These are phyloP conservation scores for Periophthalmus magnuspinnatus DNA, from an alignment of 2,797 vertebrate species.

Conservation along the genomic window DNA sequence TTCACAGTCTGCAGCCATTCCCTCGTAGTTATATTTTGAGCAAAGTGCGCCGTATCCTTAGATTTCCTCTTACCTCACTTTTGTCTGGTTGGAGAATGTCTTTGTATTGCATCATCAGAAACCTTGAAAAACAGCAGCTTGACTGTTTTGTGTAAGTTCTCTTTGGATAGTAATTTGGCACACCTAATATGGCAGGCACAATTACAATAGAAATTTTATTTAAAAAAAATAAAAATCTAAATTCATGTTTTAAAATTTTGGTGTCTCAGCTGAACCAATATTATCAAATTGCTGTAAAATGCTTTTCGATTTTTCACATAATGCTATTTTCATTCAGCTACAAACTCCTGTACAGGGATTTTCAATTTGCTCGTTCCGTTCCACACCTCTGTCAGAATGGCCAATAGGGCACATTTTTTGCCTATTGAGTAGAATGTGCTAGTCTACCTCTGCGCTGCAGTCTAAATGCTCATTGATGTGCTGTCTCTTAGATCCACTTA, in stretches of 20 bases:
- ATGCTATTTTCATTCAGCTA: constrained; percentile 8
- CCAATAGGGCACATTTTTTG: constrained; percentile 21
- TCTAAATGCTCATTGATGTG: not conserved
- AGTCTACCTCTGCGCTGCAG: not conserved
- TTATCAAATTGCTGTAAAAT: not conserved
- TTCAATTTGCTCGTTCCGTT: constrained; percentile 24
- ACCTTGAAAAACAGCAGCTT: constrained; percentile 22
- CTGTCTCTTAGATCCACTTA: not conserved
- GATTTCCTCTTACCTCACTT: constrained; percentile 1
- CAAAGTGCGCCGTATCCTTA: not conserved
- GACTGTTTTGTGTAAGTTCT: constrained; percentile 15
- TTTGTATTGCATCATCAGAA: constrained; percentile 41
- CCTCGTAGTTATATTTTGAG: not conserved
- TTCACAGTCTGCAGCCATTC: constrained; percentile 3
- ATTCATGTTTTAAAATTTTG: not conserved
- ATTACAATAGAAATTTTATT: constrained; percentile 5
- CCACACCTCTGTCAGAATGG: constrained; percentile 28
- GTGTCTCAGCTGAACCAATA: not conserved
- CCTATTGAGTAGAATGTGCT: constrained; percentile 22
- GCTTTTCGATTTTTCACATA: not conserved
- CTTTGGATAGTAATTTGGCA: constrained; percentile 11
- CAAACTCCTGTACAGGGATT: constrained; percentile 12
- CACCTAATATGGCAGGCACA: not conserved
- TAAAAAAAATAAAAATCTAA: no score
- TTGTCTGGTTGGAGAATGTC: constrained; percentile 35